A percentile compares a stretch with the other conserved stretches of the same genome.
Evolutionary conservation across 1,140 invertebrate species (phyloP).

Genomic region (Octopus bimaculoides): DNA sequence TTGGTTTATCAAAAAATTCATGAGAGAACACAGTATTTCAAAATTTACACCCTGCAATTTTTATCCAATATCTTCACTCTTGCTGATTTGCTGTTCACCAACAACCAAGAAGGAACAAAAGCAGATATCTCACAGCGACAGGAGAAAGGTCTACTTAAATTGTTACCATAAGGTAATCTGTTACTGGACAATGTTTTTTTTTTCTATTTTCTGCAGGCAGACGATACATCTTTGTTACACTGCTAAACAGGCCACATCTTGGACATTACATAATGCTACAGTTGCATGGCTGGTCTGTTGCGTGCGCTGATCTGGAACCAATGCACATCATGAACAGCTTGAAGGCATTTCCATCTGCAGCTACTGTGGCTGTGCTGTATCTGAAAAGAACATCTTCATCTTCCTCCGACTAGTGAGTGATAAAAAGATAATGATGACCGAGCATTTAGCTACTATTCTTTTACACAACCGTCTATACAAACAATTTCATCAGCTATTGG

Average conservation of each 20-base stretch:
- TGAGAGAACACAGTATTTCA: too few species aligned
- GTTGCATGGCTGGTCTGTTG: constrained; percentile 2
- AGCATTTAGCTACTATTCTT: neutral
- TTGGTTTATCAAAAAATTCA: too few species aligned
- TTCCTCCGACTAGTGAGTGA: neutral
- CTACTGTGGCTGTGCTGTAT: neutral
- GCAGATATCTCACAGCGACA: too few species aligned
- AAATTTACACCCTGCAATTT: too few species aligned
- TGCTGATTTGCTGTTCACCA: too few species aligned
- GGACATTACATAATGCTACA: neutral
- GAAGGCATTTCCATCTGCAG: neutral
- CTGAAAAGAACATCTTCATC: neutral
- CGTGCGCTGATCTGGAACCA: neutral
- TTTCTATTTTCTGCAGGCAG: constrained; percentile 10
- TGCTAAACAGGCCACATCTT: neutral
- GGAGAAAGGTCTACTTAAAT: neutral
- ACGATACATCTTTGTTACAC: constrained; percentile 5
- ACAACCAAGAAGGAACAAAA: too few species aligned
- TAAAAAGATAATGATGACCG: neutral
- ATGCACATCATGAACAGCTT: neutral
- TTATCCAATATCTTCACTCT: too few species aligned
- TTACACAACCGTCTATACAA: constrained; percentile 5
- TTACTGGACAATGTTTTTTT: constrained; percentile 6
- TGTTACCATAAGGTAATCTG: constrained; percentile 3
- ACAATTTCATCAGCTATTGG: constrained; percentile 2